Evolutionary conservation across 2,888 invertebrate genomes (phyloP), one percentile per base, ranked within the genome.

Genomic region (Drosophila leonis): DNA sequence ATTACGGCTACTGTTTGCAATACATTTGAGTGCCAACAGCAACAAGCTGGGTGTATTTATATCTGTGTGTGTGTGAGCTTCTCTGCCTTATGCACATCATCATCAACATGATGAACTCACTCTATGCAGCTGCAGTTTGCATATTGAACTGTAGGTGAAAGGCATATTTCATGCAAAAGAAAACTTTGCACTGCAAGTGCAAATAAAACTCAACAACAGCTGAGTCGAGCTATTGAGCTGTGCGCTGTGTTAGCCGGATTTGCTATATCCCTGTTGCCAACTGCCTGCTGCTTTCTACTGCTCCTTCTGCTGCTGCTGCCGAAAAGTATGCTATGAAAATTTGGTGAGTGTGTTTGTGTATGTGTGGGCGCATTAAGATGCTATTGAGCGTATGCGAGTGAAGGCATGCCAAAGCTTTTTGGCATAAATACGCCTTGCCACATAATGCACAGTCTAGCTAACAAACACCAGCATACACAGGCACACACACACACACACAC

Each of bases 401-500:
- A 33, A 31, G 69, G 72, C 69, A 85, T 80, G 74, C 75, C 73
- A 75, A 72, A 72, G 88, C 86, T 75, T 74, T 84, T 72, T 56
- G 75, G 75, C 73, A 79, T 77, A 88, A 88, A 79, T 84, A 79
- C 73, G 72, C 73, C 44, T 37, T 67, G 80, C 78, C 82, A 67
- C 66, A 87, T 76, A 81, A 89, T 79, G 77, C 80, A 75, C 72
- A 81, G 57, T 49, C 54, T 62, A 48, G 44, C 51, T 42, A 27
- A 39, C 49, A 49, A 55, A 44, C 35, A 61, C 65, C 61, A 20
- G 54, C 61, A 35, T 49, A 24, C 6, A 8, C n/a, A n/a, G n/a
- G n/a, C 12, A 12, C 18, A 13, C 59, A 33, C 46, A 51, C 41
- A 41, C 51, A 24, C 29, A 35, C 56, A 46, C 10, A 72, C 57